These are phyloP conservation scores for Pycnomerus fuliginosus DNA, from an alignment of 2,888 invertebrate species.

Conservation along the genomic window DNA sequence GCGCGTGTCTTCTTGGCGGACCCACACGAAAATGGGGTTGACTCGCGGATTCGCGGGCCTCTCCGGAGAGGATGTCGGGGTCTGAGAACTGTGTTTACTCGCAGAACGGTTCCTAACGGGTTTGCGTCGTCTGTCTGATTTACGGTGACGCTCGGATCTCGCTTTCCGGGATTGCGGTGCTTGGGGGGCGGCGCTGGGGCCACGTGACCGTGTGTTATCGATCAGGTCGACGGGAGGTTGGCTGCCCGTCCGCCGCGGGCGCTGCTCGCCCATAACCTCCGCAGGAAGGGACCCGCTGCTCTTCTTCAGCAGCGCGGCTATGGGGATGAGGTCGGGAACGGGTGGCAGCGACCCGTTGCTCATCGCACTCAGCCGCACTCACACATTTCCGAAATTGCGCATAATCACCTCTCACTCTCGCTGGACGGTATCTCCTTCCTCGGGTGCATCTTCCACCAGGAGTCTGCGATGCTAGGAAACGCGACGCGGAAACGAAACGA, in stretches of 20 bases:
- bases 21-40: slow-evolving; percentile 84
- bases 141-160: slow-evolving; percentile 53
- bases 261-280: slow-evolving; percentile 53
- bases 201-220: slow-evolving; percentile 54
- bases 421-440: too few relatives aligned
- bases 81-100: slow-evolving; percentile 30
- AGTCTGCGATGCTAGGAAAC: too few relatives aligned
- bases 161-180: slow-evolving; percentile 51
- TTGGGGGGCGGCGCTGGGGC: slow-evolving; percentile 48
- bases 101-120: slow-evolving; percentile 35
- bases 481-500: slow-evolving; percentile 22
- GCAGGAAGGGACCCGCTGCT: slow-evolving; percentile 43
- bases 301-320: slow-evolving; percentile 47
- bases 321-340: slow-evolving; percentile 53
- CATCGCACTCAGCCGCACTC: slow-evolving; percentile 42
- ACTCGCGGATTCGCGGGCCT: slow-evolving; percentile 63
- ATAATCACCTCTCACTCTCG: slow-evolving; percentile 22
- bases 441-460: too few relatives aligned
- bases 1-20: slow-evolving; percentile 74
- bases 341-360: slow-evolving; percentile 48
- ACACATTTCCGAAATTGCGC: too few relatives aligned
- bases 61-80: slow-evolving; percentile 41
- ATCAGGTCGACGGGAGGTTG: slow-evolving; percentile 48
- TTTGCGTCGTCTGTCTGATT: slow-evolving; percentile 52
- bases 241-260: slow-evolving; percentile 48